Conservation (phyloP, 2,113 vertebrate genomes). For the Aplodontia rufa region DNA sequence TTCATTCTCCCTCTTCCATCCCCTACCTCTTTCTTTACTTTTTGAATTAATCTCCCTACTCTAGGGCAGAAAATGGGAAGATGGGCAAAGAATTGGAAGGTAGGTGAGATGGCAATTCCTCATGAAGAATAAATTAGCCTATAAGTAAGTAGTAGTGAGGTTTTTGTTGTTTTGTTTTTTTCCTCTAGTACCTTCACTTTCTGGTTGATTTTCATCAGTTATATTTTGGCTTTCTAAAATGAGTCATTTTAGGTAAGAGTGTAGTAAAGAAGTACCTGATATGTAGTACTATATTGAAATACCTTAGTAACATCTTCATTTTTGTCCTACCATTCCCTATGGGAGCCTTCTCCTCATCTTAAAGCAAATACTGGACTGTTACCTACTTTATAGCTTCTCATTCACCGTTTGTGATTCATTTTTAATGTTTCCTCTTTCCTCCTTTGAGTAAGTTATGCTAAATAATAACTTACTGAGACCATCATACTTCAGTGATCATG, state of each 20-base stretch:
- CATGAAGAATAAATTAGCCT: not conserved
- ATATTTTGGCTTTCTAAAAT: slow-evolving; percentile 12
- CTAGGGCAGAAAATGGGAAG: not conserved
- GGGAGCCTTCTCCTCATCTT: not conserved
- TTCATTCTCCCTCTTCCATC: too few relatives aligned
- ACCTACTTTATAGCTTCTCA: not conserved
- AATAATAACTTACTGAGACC: not conserved
- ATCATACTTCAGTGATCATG: not conserved
- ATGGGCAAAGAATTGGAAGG: not conserved
- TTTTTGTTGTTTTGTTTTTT: not conserved
- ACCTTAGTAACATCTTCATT: not conserved
- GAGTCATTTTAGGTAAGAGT: slow-evolving; percentile 7
- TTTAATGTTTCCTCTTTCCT: not conserved
- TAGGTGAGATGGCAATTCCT: not conserved
- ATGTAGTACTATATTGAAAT: not conserved
- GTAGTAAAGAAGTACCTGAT: not conserved
- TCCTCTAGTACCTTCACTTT: not conserved
- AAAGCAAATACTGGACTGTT: not conserved
- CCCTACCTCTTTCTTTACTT: too few relatives aligned
- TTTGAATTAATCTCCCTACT: slow-evolving; percentile 15
- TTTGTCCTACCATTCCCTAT: not conserved
- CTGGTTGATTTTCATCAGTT: not conserved
- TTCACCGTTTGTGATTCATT: not conserved
- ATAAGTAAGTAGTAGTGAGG: not conserved
- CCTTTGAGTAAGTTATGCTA: not conserved